A percentile compares a stretch with the other conserved stretches of the same genome.
phyloP scores from a whole-genome alignment of 2,797 vertebrate species.

The Poeciliopsis presidionis region DNA sequence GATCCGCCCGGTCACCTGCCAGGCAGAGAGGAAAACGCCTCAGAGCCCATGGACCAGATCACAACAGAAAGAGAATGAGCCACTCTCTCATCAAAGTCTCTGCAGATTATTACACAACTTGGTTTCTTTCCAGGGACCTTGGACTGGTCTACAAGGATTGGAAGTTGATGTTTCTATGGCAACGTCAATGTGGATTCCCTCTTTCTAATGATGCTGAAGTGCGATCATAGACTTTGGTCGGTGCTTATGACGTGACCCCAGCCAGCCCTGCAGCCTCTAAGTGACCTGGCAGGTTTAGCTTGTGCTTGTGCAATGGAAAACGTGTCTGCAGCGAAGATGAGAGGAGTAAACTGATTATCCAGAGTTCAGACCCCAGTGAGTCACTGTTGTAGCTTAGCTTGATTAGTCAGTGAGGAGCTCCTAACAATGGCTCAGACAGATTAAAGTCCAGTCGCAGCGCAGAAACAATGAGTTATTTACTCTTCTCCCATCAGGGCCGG shows the following conservation, averaged over 20 bases:
- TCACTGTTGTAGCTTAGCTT: constrained; percentile 52
- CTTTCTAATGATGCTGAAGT: background rate
- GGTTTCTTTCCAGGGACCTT: background rate
- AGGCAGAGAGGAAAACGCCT: background rate
- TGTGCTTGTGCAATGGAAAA: constrained; percentile 46
- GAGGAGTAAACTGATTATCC: constrained; percentile 44
- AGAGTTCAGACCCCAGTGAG: constrained; percentile 46
- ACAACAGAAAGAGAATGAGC: background rate
- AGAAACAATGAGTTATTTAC: constrained; percentile 11
- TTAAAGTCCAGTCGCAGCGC: constrained; percentile 55
- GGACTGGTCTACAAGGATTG: background rate
- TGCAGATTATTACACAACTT: background rate
- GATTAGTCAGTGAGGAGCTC: constrained; percentile 35
- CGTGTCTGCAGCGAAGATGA: constrained; percentile 8
- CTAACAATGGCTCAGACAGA: constrained; percentile 73
- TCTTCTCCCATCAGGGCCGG: background rate
- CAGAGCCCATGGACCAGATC: no score
- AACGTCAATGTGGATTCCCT: background rate
- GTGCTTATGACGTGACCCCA: background rate
- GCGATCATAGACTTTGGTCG: background rate
- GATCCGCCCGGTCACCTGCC: constrained; percentile 90
- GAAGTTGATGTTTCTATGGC: background rate
- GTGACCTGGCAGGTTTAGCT: background rate
- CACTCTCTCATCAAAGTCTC: background rate
- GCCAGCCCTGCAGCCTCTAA: background rate